Percentiles rank a stretch among this genome's conserved stretches.
phyloP scores from a whole-genome alignment of 2,888 invertebrate genomes.

The Diadegma fenestrale region DNA sequence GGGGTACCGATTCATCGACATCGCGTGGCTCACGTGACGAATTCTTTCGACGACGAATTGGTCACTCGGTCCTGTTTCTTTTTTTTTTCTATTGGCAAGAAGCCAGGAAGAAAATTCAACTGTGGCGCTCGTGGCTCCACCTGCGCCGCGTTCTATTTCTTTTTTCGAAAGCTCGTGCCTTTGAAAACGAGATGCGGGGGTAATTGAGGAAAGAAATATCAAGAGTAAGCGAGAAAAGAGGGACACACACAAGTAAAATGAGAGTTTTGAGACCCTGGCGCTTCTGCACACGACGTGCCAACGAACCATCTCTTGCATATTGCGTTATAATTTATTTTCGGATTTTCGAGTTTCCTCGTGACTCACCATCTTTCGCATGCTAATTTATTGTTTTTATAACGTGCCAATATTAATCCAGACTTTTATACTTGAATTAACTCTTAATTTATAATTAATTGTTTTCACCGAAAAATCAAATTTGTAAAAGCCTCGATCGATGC shows the following conservation, averaged over 20 bases:
- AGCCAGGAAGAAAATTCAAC: slow-evolving; percentile 55
- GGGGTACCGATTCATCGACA: slow-evolving; percentile 27
- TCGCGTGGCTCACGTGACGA: slow-evolving; percentile 55
- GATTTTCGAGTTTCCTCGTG: slow-evolving; percentile 34
- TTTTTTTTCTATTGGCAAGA: slow-evolving; percentile 46
- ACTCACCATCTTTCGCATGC: slow-evolving; percentile 50
- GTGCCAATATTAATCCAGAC: neutral
- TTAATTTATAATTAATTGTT: neutral
- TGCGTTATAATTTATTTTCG: slow-evolving; percentile 35
- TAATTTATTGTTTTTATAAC: neutral
- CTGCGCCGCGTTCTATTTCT: slow-evolving; percentile 66
- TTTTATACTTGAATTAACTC: neutral
- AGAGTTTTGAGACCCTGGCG: slow-evolving; percentile 65
- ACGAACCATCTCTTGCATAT: slow-evolving; percentile 71
- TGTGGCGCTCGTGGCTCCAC: slow-evolving; percentile 53
- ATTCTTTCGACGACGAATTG: slow-evolving; percentile 47
- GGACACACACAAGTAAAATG: neutral
- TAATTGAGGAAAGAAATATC: slow-evolving; percentile 6
- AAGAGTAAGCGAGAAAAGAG: neutral
- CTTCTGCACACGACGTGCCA: slow-evolving; percentile 74
- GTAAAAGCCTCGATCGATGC: neutral
- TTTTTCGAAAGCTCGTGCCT: slow-evolving; percentile 37
- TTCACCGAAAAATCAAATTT: neutral
- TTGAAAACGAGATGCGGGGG: neutral
- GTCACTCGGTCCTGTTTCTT: slow-evolving; percentile 20